Percentiles rank a stretch among this genome's conserved stretches.
These are phyloP conservation scores for Brachionichthys hirsutus DNA, from an alignment of 2,113 vertebrate species.

Conservation along the genomic window DNA sequence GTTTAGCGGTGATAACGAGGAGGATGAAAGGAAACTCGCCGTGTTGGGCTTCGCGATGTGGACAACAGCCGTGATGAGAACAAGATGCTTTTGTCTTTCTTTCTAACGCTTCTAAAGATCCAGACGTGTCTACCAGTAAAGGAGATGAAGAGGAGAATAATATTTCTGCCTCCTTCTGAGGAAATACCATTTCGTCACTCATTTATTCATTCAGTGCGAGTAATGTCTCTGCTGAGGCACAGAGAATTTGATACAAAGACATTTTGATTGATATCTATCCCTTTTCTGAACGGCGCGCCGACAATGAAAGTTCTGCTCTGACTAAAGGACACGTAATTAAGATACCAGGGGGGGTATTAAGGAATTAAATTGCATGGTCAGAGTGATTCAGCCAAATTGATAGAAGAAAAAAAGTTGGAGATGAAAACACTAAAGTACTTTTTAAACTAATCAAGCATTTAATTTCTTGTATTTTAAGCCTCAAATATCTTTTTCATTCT, in stretches of 20 bases:
- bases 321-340: constrained; percentile 46
- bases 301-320: constrained; percentile 21
- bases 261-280: constrained; percentile 38
- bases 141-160: constrained; percentile 26
- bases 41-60: constrained; percentile 19
- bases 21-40: constrained; percentile 56
- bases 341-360: constrained; percentile 47
- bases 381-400: constrained; percentile 21
- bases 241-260: constrained; percentile 31
- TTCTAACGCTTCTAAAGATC: constrained; percentile 25
- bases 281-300: background rate
- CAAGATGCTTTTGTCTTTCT: constrained; percentile 29
- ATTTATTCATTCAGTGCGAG: constrained; percentile 36
- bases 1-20: constrained; percentile 65
- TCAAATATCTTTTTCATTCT: background rate
- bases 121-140: constrained; percentile 28
- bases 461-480: constrained; percentile 1
- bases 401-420: constrained; percentile 25
- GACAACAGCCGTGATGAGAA: constrained; percentile 40
- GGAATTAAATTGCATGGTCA: constrained; percentile 52
- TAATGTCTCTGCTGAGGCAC: constrained; percentile 24
- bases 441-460: constrained; percentile 50
- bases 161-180: constrained; percentile 25
- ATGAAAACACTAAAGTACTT: constrained; percentile 40
- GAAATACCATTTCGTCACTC: constrained; percentile 35